Evolutionary conservation across 2,797 vertebrate species (phyloP).

Genomic region (Valencia hispanica): DNA sequence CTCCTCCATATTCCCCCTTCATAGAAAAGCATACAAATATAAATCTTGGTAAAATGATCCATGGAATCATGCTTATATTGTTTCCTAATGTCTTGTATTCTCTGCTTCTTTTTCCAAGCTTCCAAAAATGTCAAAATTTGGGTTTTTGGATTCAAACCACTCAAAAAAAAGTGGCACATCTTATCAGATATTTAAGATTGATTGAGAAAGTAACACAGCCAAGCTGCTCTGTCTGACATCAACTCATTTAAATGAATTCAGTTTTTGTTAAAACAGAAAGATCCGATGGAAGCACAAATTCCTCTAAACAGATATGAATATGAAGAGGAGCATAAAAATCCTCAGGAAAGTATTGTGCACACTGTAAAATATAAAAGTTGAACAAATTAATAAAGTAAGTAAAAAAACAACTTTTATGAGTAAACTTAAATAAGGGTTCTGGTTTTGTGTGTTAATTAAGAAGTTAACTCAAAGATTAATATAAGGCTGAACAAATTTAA

Average conservation of each 20-base stretch:
- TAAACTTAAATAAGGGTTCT: no score
- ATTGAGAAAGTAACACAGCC: background rate
- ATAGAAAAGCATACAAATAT: constrained; percentile 12
- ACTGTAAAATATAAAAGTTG: no score
- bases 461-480: no score
- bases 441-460: no score
- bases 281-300: background rate
- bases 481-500: no score
- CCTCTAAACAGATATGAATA: background rate
- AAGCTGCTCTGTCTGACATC: background rate
- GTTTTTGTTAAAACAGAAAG: background rate
- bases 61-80: background rate
- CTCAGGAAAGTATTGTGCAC: no score
- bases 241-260: background rate
- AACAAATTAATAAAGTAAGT: no score
- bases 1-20: constrained; percentile 83
- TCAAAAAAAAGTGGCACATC: background rate
- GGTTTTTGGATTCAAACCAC: background rate
- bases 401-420: no score
- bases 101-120: background rate
- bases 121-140: background rate
- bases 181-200: background rate
- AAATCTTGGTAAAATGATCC: background rate
- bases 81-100: background rate
- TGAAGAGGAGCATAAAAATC: background rate